These are phyloP conservation scores for Takifugu ocellatus DNA, from an alignment of 2,797 vertebrate species.

Conservation along the genomic window DNA sequence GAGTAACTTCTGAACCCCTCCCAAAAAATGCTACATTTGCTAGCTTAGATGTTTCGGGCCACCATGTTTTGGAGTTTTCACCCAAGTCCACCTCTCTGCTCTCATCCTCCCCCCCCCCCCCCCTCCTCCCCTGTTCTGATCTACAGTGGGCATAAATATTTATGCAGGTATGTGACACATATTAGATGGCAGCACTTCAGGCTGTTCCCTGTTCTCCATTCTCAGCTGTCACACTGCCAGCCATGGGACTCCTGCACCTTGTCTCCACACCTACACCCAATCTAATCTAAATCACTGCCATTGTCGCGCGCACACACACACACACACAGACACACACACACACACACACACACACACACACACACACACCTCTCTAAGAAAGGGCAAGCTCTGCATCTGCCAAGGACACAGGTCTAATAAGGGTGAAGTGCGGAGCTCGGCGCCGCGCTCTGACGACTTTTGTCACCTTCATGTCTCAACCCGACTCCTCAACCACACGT, in stretches of 20 bases:
- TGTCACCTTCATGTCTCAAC: slow-evolving; percentile 45
- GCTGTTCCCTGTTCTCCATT: slow-evolving; percentile 78
- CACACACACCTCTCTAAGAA: slow-evolving; percentile 73
- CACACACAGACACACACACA: slow-evolving; percentile 21
- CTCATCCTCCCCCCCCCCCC: slow-evolving; percentile 22
- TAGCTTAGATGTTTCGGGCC: slow-evolving; percentile 44
- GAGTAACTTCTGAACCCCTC: slow-evolving; percentile 8
- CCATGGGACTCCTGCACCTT: slow-evolving; percentile 77
- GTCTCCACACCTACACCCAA: slow-evolving; percentile 75
- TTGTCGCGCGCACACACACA: slow-evolving; percentile 61
- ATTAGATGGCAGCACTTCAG: slow-evolving; percentile 80
- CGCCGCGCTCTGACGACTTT: slow-evolving; percentile 59
- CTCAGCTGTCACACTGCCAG: slow-evolving; percentile 78
- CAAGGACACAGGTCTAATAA: slow-evolving; percentile 80
- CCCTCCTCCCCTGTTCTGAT: slow-evolving; percentile 40
- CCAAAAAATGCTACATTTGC: slow-evolving; percentile 8
- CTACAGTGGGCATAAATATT: slow-evolving; percentile 76
- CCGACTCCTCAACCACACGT: slow-evolving; percentile 26
- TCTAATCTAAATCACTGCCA: slow-evolving; percentile 78
- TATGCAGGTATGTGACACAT: slow-evolving; percentile 79
- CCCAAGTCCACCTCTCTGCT: slow-evolving; percentile 54
- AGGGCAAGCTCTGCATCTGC: slow-evolving; percentile 78
- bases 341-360: slow-evolving; percentile 62
- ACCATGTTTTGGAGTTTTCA: slow-evolving; percentile 50
- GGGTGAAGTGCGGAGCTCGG: slow-evolving; percentile 67